A percentile compares a stretch with the other conserved stretches of the same genome.
These are phyloP conservation scores for Dryococelus australis DNA, from an alignment of 2,888 invertebrate species.

Conservation along the genomic window DNA sequence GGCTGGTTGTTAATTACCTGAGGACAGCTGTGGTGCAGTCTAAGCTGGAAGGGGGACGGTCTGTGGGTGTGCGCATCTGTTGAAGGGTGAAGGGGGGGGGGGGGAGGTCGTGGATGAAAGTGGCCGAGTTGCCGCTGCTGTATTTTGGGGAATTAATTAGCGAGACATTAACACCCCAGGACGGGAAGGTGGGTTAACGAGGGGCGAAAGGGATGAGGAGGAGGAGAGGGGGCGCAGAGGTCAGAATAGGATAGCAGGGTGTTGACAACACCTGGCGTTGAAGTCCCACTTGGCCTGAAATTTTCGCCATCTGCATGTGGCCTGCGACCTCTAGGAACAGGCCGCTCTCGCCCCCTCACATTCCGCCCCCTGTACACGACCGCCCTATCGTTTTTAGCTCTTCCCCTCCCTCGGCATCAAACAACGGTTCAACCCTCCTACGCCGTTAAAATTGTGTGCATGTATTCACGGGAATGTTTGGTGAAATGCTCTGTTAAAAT, in stretches of 20 bases:
- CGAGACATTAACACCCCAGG: neutral
- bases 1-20: neutral
- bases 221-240: neutral
- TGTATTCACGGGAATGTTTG: no score
- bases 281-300: neutral
- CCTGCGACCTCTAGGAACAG: neutral
- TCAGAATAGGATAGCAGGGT: neutral
- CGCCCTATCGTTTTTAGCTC: no score
- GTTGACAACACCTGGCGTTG: neutral
- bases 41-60: neutral
- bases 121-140: neutral
- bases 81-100: neutral
- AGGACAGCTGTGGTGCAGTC: neutral
- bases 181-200: neutral
- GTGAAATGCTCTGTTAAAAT: no score
- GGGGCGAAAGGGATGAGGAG: neutral
- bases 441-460: no score
- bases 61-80: neutral
- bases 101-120: neutral
- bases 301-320: neutral
- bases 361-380: neutral
- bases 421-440: no score
- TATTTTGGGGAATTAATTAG: slow-evolving; percentile 4
- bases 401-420: no score
- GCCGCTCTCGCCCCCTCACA: neutral